Evolutionary conservation across 2,888 invertebrate species (phyloP).

Genomic region (Horisme vitalbata): DNA sequence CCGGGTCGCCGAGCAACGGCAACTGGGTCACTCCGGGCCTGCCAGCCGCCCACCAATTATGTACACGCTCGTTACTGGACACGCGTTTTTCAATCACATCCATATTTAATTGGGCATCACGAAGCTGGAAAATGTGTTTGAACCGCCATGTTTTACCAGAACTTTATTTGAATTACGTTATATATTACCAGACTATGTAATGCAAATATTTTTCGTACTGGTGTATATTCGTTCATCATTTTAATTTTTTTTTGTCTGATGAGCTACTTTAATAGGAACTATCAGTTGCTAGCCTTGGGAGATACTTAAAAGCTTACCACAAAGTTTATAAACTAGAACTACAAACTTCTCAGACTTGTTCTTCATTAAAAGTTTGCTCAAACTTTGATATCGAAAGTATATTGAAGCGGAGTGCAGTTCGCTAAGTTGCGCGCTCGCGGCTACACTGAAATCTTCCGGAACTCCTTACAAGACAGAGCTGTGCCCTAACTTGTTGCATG

Average conservation of each 20-base stretch:
- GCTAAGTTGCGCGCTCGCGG: slow-evolving; percentile 33
- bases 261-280: background rate
- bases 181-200: slow-evolving; percentile 32
- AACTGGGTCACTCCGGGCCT: slow-evolving; percentile 81
- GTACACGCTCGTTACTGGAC: slow-evolving; percentile 83
- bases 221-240: slow-evolving; percentile 7
- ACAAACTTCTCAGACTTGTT: slow-evolving; percentile 1
- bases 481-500: slow-evolving; percentile 80
- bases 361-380: slow-evolving; percentile 13
- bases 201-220: slow-evolving; percentile 18
- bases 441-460: slow-evolving; percentile 54
- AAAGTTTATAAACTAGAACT: background rate
- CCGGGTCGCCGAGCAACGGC: slow-evolving; percentile 78
- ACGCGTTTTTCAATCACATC: slow-evolving; percentile 84
- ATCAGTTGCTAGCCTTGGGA: background rate
- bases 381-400: slow-evolving; percentile 17
- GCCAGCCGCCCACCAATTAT: slow-evolving; percentile 78
- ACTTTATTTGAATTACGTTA: slow-evolving; percentile 60
- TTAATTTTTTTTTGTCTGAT: slow-evolving; percentile 12
- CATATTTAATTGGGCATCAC: slow-evolving; percentile 83
- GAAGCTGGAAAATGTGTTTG: slow-evolving; percentile 78
- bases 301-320: background rate
- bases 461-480: slow-evolving; percentile 70
- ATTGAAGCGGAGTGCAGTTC: slow-evolving; percentile 10
- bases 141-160: slow-evolving; percentile 70